A percentile compares a stretch with the other conserved stretches of the same genome.
Evolutionary conservation across 2,888 invertebrate species (phyloP).

Genomic region (Lymantria monacha): DNA sequence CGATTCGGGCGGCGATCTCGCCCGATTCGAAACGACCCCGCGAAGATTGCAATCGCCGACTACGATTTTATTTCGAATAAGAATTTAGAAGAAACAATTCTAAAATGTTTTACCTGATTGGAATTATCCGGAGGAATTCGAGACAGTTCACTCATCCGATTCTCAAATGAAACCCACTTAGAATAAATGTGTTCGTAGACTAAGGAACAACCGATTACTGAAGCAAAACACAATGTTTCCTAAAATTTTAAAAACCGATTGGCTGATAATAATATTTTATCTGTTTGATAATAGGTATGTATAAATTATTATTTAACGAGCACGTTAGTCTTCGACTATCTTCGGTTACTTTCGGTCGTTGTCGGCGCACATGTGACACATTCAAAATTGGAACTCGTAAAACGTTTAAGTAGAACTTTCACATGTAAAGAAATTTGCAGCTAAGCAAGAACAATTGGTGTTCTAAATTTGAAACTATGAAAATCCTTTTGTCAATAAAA

Average conservation of each 20-base stretch:
- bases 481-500: background rate
- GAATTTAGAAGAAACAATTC: constrained; percentile 34
- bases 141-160: constrained; percentile 16
- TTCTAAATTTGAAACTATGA: background rate
- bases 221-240: background rate
- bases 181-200: background rate
- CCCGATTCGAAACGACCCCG: constrained; percentile 42
- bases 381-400: constrained; percentile 43
- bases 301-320: constrained; percentile 3
- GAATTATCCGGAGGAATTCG: constrained; percentile 12
- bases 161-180: constrained; percentile 10
- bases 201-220: background rate
- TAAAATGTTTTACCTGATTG: constrained; percentile 36
- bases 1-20: constrained; percentile 43
- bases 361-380: constrained; percentile 24
- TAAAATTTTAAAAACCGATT: background rate
- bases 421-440: constrained; percentile 9
- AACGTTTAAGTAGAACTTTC: constrained; percentile 13
- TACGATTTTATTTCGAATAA: constrained; percentile 37
- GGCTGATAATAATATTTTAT: constrained; percentile 12
- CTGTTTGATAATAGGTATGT: constrained; percentile 14
- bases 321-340: constrained; percentile 16
- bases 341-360: constrained; percentile 20
- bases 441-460: background rate
- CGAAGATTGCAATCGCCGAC: constrained; percentile 42